Base-by-base conservation (phyloP, 2,113 vertebrate species). In the Holacanthus passer region DNA sequence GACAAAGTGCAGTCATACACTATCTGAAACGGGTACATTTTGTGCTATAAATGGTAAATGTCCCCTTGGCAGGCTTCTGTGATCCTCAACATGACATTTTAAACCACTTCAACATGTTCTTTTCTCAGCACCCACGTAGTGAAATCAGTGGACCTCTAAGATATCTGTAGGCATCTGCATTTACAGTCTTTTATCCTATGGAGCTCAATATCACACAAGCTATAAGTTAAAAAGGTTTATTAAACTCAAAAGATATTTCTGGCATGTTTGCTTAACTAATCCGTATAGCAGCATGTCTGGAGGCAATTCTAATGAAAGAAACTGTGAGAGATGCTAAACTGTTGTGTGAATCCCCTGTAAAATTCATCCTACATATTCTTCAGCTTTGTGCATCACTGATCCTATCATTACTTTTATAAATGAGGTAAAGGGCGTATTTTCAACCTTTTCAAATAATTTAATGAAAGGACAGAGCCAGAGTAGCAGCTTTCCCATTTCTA, bases 21-120 rank as follows among this genome's bases (percentile, higher is more conserved):
- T 2, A 17, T 53, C 29, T 67, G 67, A 83, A 80, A 83, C 64
- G 59, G 20, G 19, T 52, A 31, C 16, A 41, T 74, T 37, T 45
- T 73, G 58, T 35, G 37, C 14, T 39, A 27, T 73, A 77, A 77
- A 73, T 73, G 39, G 31, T 50, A 53, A 8, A 56, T 24, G 32
- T 41, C 50, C 39, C 41, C 2, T 8, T 27, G 22, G n/a, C 41
- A 22, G n/a, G 20, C 13, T 10, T 50, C 45, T 64, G 32, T 68
- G 39, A 68, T 68, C 8, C 6, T 73, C 9, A 43, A 31, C n/a
- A 32, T 69, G 55, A 73, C 48, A 41, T 69, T 11, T 77, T 45
- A 56, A 37, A 48, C 1, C 3, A 5, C 43, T 29, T 63, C 3
- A 14, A n/a, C n/a, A 24, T 48, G 29, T 67, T 81, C 17, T 50